Conservation (phyloP, 2,797 vertebrate species). For the Alosa sapidissima region DNA sequence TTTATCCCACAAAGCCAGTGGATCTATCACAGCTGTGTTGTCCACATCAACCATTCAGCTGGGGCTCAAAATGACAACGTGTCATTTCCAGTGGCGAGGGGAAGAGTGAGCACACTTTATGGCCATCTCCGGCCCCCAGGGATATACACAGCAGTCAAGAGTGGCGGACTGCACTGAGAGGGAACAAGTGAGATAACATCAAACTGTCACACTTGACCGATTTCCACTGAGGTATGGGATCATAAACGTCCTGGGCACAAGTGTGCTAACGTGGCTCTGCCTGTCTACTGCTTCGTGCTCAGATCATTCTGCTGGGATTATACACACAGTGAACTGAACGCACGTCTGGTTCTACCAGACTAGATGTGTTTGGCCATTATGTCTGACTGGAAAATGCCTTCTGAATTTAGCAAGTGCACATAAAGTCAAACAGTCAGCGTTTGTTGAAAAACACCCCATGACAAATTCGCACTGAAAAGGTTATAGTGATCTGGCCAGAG, state of each 20-base stretch:
- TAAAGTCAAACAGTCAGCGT: not conserved
- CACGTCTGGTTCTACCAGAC: not conserved
- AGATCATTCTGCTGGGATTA: not conserved
- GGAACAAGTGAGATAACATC: not conserved
- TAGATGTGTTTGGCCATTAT: not conserved
- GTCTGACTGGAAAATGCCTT: not conserved
- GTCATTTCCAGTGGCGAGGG: not conserved
- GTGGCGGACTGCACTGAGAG: not conserved
- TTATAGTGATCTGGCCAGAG: not conserved
- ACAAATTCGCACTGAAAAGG: slow-evolving; percentile 18
- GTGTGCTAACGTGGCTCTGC: not conserved
- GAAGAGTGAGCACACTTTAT: not conserved
- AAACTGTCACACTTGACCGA: not conserved
- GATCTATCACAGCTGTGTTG: not conserved
- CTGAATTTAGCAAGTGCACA: not conserved
- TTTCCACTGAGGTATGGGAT: not conserved
- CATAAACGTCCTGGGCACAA: not conserved
- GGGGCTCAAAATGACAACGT: not conserved
- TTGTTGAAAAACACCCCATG: slow-evolving; percentile 18
- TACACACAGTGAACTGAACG: not conserved
- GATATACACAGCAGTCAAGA: not conserved
- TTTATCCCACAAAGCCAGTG: not conserved
- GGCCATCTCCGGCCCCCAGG: not conserved
- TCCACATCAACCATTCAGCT: not conserved
- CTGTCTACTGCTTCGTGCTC: not conserved